Conservation (phyloP, 2,797 vertebrate species). For the Melopsittacus undulatus region DNA sequence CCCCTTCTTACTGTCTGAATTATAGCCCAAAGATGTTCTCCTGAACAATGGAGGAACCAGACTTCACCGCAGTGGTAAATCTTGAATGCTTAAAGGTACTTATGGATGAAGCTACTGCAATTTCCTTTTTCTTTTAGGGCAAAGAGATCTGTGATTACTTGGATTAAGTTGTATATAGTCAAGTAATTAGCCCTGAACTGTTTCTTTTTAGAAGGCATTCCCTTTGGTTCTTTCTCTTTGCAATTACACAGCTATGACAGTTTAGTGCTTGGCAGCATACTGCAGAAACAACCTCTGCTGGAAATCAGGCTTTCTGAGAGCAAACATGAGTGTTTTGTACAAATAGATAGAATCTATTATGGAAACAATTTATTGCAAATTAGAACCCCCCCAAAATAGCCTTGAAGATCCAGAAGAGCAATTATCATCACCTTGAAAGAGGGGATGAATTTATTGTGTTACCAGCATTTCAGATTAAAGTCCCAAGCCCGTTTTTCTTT, state of each 20-base stretch:
- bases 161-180: background rate
- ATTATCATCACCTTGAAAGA: background rate
- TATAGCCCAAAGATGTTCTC: background rate
- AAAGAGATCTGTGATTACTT: background rate
- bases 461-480: background rate
- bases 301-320: background rate
- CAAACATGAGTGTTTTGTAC: background rate
- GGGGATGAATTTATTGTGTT: background rate
- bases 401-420: background rate
- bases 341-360: background rate
- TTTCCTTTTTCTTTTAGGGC: background rate
- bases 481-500: background rate
- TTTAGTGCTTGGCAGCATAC: background rate
- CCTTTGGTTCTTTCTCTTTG: background rate
- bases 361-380: background rate
- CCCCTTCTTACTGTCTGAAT: background rate
- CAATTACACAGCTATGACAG: background rate
- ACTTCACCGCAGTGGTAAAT: background rate
- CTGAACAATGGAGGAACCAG: background rate
- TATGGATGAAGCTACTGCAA: background rate
- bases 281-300: background rate
- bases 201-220: background rate
- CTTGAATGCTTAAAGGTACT: background rate
- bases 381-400: background rate
- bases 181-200: background rate